These are phyloP conservation scores for Asobara japonica DNA, from an alignment of 1,140 invertebrate species.

Conservation along the genomic window DNA sequence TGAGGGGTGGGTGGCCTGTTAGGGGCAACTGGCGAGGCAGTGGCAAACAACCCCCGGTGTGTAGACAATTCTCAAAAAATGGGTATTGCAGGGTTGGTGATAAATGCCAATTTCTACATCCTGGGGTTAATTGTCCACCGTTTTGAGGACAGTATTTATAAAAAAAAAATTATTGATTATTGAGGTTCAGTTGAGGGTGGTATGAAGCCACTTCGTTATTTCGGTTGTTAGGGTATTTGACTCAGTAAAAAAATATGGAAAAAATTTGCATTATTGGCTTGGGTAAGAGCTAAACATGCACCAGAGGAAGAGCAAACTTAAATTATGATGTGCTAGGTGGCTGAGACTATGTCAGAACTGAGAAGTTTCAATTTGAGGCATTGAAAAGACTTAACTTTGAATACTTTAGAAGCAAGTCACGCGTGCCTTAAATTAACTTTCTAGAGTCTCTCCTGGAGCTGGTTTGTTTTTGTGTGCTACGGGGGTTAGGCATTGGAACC, in stretches of 20 bases:
- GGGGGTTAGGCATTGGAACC: no score
- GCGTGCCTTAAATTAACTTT: no score
- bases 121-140: constrained; percentile 72
- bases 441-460: no score
- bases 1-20: constrained; percentile 66
- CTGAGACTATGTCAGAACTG: no score
- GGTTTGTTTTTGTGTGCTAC: no score
- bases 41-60: constrained; percentile 68
- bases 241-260: not conserved
- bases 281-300: no score
- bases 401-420: no score
- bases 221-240: not conserved
- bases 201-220: constrained; percentile 1
- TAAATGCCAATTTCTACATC: constrained; percentile 81
- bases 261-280: not conserved
- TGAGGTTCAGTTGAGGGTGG: constrained; percentile 25
- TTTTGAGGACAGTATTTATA: constrained; percentile 53
- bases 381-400: no score
- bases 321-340: no score
- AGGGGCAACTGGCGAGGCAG: constrained; percentile 62
- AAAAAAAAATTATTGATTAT: constrained; percentile 28
- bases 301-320: no score
- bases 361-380: no score
- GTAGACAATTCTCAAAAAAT: constrained; percentile 79
- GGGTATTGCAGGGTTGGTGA: constrained; percentile 81